Evolutionary conservation across 2,888 invertebrate species (phyloP).

Genomic region (Agelastica alni): DNA sequence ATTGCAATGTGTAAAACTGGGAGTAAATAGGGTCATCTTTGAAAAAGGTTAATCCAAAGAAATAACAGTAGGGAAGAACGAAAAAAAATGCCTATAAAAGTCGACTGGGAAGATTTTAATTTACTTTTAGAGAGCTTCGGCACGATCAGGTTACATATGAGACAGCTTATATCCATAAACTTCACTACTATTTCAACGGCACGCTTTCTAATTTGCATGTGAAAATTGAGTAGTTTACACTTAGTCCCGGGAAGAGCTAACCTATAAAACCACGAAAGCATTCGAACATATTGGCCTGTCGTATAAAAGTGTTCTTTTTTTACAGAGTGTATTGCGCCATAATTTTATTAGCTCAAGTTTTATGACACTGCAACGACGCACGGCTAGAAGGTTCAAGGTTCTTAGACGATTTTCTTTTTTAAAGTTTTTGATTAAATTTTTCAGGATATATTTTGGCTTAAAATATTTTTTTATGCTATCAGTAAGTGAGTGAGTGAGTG

Average conservation of each 20-base stretch:
- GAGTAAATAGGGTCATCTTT: too few relatives aligned
- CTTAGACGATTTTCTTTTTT: too few relatives aligned
- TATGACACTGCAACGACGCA: neutral
- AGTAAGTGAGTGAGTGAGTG: too few relatives aligned
- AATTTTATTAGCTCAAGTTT: slow-evolving; percentile 7
- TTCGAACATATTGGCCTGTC: slow-evolving; percentile 11
- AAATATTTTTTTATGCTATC: too few relatives aligned
- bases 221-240: slow-evolving; percentile 43
- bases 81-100: slow-evolving; percentile 15
- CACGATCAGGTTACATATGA: slow-evolving; percentile 37
- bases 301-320: slow-evolving; percentile 7
- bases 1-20: too few relatives aligned
- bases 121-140: slow-evolving; percentile 29
- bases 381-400: too few relatives aligned
- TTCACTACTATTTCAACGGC: slow-evolving; percentile 42
- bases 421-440: too few relatives aligned
- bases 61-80: too few relatives aligned
- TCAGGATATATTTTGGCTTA: too few relatives aligned
- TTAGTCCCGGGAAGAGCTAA: slow-evolving; percentile 8
- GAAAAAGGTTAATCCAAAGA: too few relatives aligned
- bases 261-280: slow-evolving; percentile 5
- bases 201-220: slow-evolving; percentile 43
- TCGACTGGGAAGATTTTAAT: slow-evolving; percentile 35
- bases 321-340: slow-evolving; percentile 3
- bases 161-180: slow-evolving; percentile 29